A percentile compares a stretch with the other conserved stretches of the same genome.
Evolutionary conservation across 2,797 vertebrate genomes (phyloP).

Genomic region (Gadopsis marmoratus): DNA sequence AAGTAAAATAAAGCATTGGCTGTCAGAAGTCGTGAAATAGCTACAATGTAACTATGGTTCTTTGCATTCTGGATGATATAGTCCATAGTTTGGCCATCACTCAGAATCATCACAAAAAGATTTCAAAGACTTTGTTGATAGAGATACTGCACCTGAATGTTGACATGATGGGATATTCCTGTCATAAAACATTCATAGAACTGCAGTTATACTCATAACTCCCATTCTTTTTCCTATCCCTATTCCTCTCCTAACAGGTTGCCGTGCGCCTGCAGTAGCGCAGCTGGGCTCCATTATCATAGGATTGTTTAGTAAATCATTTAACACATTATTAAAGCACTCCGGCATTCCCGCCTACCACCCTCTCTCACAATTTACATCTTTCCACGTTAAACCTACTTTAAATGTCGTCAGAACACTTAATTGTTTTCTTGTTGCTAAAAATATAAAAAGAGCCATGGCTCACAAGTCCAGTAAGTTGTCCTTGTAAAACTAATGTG

Average conservation of each 20-base stretch:
- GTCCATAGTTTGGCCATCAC: not conserved
- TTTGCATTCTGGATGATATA: not conserved
- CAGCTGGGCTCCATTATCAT: constrained; percentile 63
- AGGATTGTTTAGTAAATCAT: constrained; percentile 57
- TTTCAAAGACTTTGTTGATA: not conserved
- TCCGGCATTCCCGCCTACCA: constrained; percentile 26
- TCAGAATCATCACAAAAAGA: not conserved
- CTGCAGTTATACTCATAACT: constrained; percentile 16
- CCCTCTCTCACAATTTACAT: constrained; percentile 42
- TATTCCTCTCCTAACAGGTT: constrained; percentile 18
- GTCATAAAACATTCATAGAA: constrained; percentile 23
- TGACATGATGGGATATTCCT: not conserved
- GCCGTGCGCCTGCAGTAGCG: constrained; percentile 32
- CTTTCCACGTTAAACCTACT: constrained; percentile 55
- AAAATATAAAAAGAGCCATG: constrained; percentile 50
- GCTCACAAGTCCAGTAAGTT: constrained; percentile 30
- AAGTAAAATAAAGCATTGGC: not conserved
- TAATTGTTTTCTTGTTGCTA: constrained; percentile 61
- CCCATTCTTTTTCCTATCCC: not conserved
- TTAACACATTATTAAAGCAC: constrained; percentile 71
- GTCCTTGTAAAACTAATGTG: constrained; percentile 37
- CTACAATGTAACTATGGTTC: not conserved
- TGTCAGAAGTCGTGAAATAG: not conserved
- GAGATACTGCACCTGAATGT: not conserved
- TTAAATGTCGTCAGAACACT: constrained; percentile 53